Conservation (phyloP, 35 echinoderm and acorn worm species). For the Patiria miniata region DNA sequence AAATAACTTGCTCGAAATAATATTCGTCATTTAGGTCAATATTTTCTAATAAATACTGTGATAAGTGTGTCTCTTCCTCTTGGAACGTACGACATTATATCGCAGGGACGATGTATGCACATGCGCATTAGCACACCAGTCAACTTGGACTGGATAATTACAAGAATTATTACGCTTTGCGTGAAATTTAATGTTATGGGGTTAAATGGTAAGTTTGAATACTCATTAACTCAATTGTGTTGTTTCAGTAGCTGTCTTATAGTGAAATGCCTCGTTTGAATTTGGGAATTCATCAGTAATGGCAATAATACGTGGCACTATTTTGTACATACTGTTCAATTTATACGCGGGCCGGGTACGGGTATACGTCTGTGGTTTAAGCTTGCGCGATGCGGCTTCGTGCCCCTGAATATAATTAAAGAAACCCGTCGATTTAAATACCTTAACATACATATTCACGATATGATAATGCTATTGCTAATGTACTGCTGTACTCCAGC, state of each 20-base stretch:
- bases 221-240: no score
- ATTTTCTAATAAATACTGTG: background rate
- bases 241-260: no score
- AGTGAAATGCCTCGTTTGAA: no score
- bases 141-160: background rate
- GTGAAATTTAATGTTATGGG: background rate
- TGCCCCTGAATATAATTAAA: slow-evolving; percentile 25
- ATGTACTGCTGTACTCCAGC: no score
- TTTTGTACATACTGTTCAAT: no score
- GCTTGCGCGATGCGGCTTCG: background rate
- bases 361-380: background rate
- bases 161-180: slow-evolving; percentile 22
- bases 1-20: background rate
- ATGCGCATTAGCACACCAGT: background rate
- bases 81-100: slow-evolving; percentile 17
- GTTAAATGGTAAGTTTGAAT: no score
- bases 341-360: no score
- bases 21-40: background rate
- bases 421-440: slow-evolving; percentile 33
- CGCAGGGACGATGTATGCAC: background rate
- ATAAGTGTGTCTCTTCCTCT: background rate
- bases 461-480: no score
- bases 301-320: no score
- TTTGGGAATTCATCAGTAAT: no score
- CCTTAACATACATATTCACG: background rate